Conservation (phyloP, 2,113 vertebrate species). For the Pycnonotus jocosus region DNA sequence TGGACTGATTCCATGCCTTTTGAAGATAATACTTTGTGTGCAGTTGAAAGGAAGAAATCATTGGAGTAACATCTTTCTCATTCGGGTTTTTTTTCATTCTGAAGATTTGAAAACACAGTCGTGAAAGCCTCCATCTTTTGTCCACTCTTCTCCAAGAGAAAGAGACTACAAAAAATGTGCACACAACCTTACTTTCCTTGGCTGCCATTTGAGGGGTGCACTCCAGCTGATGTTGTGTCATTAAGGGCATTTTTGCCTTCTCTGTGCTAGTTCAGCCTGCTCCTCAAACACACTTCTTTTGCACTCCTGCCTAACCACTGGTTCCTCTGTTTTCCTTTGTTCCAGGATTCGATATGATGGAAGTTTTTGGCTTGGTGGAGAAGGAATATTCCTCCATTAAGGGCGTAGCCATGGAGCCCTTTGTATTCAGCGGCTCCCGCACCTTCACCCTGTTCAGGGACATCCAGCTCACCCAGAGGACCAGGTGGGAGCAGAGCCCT, state of each 20-base stretch:
- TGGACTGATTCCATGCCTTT: not conserved
- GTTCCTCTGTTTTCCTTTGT: not conserved
- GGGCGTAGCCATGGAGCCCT: constrained; percentile 84
- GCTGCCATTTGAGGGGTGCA: not conserved
- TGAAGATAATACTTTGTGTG: not conserved
- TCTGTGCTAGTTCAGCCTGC: not conserved
- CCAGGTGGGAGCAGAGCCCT: constrained; percentile 69
- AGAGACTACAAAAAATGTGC: not conserved
- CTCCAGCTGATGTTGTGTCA: not conserved
- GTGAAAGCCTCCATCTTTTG: not conserved
- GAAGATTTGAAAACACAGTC: not conserved
- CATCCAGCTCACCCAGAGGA: constrained; percentile 82
- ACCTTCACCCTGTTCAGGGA: constrained; percentile 84
- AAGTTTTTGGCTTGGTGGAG: constrained; percentile 83
- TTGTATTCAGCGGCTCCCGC: constrained; percentile 73
- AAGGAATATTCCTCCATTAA: constrained; percentile 81
- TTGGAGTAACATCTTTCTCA: not conserved
- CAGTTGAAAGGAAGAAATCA: not conserved
- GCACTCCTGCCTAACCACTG: not conserved
- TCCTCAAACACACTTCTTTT: not conserved
- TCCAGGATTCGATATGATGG: constrained; percentile 93
- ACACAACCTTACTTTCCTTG: not conserved
- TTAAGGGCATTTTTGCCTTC: not conserved
- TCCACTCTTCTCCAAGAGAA: not conserved
- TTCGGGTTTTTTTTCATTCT: not conserved